Evolutionary conservation across 2,888 invertebrate species (phyloP).

Genomic region (Onchidella celtica): DNA sequence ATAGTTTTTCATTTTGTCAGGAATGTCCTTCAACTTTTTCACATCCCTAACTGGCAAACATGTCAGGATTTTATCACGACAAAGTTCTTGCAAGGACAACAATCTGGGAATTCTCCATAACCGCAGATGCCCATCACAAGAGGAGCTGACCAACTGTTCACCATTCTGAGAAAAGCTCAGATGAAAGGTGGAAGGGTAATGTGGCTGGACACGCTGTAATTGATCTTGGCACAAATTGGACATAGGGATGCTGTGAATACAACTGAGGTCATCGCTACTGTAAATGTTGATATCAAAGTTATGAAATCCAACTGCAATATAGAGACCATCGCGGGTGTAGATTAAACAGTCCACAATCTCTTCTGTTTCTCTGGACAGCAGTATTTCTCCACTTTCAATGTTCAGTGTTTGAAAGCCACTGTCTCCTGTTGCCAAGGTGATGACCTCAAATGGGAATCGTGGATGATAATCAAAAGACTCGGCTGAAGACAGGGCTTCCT

Average conservation of each 20-base stretch:
- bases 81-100: conserved; percentile 62
- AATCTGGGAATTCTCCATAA: conserved; percentile 64
- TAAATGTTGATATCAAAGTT: conserved; percentile 60
- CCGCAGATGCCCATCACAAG: conserved; percentile 67
- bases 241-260: conserved; percentile 59
- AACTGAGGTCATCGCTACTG: conserved; percentile 50
- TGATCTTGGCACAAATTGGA: conserved; percentile 52
- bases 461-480: conserved; percentile 71
- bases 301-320: conserved; percentile 59
- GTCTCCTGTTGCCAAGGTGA: conserved; percentile 64
- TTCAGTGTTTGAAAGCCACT: conserved; percentile 59
- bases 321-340: conserved; percentile 59
- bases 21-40: conserved; percentile 59
- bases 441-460: conserved; percentile 51
- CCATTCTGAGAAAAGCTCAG: conserved; percentile 65
- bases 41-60: conserved; percentile 55
- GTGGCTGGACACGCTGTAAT: conserved; percentile 38
- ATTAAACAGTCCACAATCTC: conserved; percentile 60
- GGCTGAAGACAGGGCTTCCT: conserved; percentile 56
- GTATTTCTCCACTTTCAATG: conserved; percentile 48
- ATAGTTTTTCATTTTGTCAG: conserved; percentile 56
- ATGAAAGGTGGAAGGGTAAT: conserved; percentile 59
- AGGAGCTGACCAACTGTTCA: conserved; percentile 62
- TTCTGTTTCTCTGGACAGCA: conserved; percentile 43
- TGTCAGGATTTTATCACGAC: conserved; percentile 62